Base-by-base conservation (phyloP, 1,140 invertebrate species). In the Bicyclus anynana region DNA sequence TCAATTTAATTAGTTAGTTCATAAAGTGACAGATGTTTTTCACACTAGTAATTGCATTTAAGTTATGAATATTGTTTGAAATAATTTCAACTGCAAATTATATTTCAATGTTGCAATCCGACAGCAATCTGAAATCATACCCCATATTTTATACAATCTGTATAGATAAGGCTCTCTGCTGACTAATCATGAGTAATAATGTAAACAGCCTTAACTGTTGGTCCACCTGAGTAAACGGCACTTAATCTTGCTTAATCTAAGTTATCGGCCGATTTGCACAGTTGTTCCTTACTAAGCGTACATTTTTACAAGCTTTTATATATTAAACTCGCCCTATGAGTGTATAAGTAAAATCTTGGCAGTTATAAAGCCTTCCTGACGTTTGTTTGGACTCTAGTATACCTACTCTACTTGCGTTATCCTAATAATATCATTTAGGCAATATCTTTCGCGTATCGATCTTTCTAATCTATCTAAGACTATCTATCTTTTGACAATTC, bases 101-200 rank as follows among this genome's bases (percentile, higher is more conserved):
- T 38, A 9, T 38, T 38, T 6, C 13, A 1, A 38, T 20, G 18
- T 44, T 20, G 40, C 12, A 20, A 44, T 44, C 40, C 10, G 10
- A 44, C 17, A 44, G n/a, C 40, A 20, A 44, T 44, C 40, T 20
- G n/a, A 12, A 44, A 16, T 44, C 10, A 40, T 40, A 44, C 40
- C 10, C 40, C 17, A 12, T 44, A 20, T 44, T 44, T 44, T 20
- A 20, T 20, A 10, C n/a, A 20, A 44, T 44, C 16, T 47, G 16
- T 26, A 47, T 29, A 47, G 27, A 44, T 42, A 53, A 33, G 21
- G 40, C 53, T 54, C 27, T 10, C 44, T 16, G 23, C 20, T 37
- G 54, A 50, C 54, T 50, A 57, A 57, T 50, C 54, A 38, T 50
- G 54, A 57, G 12, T 50, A 40, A 57, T 57, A 40, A 49, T 38